Base-by-base conservation (phyloP, 2,888 invertebrate species). In the Acrocera orbiculus region DNA sequence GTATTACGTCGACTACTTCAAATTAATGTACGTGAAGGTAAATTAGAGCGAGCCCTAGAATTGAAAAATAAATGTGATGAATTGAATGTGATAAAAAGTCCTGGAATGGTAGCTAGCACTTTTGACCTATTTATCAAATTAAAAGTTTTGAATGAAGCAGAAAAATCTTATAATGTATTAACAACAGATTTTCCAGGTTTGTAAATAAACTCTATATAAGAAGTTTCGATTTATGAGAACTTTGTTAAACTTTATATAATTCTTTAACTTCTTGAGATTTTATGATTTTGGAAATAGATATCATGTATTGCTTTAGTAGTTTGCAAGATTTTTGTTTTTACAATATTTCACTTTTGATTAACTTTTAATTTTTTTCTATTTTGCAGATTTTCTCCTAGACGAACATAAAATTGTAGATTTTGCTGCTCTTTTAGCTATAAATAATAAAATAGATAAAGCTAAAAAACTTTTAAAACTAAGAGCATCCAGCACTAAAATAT, bases 371-470 rank as follows among this genome's bases (percentile, higher is more conserved):
- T 28, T 3, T 27, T 7, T 27, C 4, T 13, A 10, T 13, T 7
- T 27, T 27, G 15, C 10, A 58, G 58, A 62, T 37, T 77, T 77
- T 47, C 53, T 50, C 2, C 45, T 78, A 11, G 78, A 79, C 49
- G 69, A 69, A 43, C 70, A 62, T 47, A 80, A 79, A 53, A 53
- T 76, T 3, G 58, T 79, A 3, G 70, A 73, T 46, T 70, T 67
- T 37, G 73, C 72, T 0, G 65, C 66, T 0, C 54, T 73, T 5
- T 60, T 76, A 51, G 66, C 72, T 4, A 60, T 64, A 26, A 54
- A 63, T 3, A 42, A 46, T 2, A 47, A 52, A 17, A 20, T 56
- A 6, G 50, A 53, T 3, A 42, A 46, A 2, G 56, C 52, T 9
- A 52, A 52, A 35, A 34, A 48, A 20, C 44, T 75, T 39, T 57